Evolutionary conservation across 1,140 invertebrate species (phyloP).

Genomic region (Cotesia vestalis): DNA sequence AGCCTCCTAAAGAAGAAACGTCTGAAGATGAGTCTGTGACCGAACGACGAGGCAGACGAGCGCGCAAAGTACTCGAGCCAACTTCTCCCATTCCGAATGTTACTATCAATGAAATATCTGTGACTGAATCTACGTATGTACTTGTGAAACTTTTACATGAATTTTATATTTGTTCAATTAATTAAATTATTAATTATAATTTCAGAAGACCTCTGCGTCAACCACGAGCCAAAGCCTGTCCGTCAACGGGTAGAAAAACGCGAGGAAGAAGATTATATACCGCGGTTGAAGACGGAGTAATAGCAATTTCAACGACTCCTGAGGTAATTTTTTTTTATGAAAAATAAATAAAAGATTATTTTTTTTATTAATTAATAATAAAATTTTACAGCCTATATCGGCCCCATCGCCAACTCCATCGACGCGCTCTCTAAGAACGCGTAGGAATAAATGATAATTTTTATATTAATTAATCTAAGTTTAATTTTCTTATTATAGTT

Average conservation of each 20-base stretch:
- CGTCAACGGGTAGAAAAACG: not conserved
- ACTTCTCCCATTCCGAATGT: not conserved
- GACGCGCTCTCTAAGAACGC: slow-evolving; percentile 14
- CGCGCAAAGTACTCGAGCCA: too few species aligned
- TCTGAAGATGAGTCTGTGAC: slow-evolving; percentile 44
- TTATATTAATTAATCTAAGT: slow-evolving; percentile 12
- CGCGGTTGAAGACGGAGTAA: not conserved
- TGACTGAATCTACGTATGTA: not conserved
- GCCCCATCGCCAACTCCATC: slow-evolving; percentile 7
- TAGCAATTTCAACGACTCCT: not conserved
- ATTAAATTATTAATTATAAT: not conserved
- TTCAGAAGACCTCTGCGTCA: not conserved
- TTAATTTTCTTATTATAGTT: slow-evolving; percentile 42
- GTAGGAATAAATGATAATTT: slow-evolving; percentile 11
- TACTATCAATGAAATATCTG: not conserved
- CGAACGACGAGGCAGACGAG: slow-evolving; percentile 24
- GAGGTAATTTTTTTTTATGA: not conserved
- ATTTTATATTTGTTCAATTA: too few species aligned
- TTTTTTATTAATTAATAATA: not conserved
- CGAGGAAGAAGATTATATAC: not conserved
- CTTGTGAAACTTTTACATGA: too few species aligned
- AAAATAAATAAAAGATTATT: not conserved
- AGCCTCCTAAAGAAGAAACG: slow-evolving; percentile 35
- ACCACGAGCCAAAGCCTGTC: not conserved
- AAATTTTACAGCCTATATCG: not conserved